A percentile compares a stretch with the other conserved stretches of the same genome.
Conservation (phyloP, 1,140 invertebrate genomes). For the Lepidostoma basale region DNA sequence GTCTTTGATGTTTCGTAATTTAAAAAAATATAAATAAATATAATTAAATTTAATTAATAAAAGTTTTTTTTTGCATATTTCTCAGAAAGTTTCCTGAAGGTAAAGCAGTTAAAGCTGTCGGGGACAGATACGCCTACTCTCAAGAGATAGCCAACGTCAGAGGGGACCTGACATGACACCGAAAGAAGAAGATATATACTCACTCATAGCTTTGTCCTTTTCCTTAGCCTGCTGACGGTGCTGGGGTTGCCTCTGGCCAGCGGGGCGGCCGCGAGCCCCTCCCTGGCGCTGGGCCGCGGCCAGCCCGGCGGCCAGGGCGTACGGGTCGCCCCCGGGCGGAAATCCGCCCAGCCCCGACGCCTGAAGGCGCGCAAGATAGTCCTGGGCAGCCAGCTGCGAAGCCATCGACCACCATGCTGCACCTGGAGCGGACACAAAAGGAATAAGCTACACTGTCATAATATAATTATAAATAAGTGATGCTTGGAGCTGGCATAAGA, state of each 20-base stretch:
- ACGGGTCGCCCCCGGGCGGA: conserved; percentile 62
- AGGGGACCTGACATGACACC: too few relatives aligned
- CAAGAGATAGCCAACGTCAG: too few relatives aligned
- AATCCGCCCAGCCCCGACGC: conserved; percentile 74
- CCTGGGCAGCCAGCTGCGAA: conserved; percentile 81
- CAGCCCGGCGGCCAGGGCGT: conserved; percentile 56
- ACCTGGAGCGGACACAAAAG: conserved; percentile 63
- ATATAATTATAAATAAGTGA: background rate
- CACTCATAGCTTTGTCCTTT: conserved; percentile 19
- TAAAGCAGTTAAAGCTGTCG: too few relatives aligned
- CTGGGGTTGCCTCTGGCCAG: conserved; percentile 49
- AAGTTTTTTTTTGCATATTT: too few relatives aligned
- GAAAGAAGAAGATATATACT: too few relatives aligned
- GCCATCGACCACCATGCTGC: conserved; percentile 89
- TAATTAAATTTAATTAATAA: too few relatives aligned
- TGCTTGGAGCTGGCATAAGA: too few relatives aligned
- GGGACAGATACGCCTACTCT: too few relatives aligned
- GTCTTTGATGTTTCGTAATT: too few relatives aligned
- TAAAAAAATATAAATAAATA: too few relatives aligned
- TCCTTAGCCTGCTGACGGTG: conserved; percentile 42
- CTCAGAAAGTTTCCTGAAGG: too few relatives aligned
- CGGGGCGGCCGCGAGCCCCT: conserved; percentile 46
- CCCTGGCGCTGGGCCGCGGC: conserved; percentile 48
- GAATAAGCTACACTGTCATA: background rate
- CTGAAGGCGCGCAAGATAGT: conserved; percentile 80